phyloP scores from a whole-genome alignment of 2,888 invertebrate species.

The Pogonocherus hispidulus region DNA sequence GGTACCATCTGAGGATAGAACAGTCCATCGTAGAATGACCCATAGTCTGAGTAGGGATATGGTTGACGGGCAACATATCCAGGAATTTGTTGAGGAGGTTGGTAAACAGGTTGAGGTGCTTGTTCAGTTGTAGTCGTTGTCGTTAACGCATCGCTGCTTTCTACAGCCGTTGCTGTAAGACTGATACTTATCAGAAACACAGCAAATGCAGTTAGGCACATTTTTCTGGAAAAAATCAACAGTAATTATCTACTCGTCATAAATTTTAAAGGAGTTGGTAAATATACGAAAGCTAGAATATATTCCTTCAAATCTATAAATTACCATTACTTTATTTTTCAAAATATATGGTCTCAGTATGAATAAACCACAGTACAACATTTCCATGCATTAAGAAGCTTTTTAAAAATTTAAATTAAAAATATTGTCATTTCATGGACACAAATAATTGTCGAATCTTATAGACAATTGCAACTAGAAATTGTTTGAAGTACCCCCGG shows the following conservation, averaged over 20 bases:
- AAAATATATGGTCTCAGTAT: too few species aligned
- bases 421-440: too few species aligned
- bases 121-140: neutral
- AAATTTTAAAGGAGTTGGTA: too few species aligned
- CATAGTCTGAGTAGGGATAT: slow-evolving; percentile 12
- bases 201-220: neutral
- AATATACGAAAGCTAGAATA: too few species aligned
- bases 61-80: slow-evolving; percentile 7
- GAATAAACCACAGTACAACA: too few species aligned
- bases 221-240: slow-evolving; percentile 6
- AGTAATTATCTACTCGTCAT: neutral
- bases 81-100: neutral
- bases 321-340: too few species aligned
- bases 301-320: too few species aligned
- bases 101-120: slow-evolving; percentile 19
- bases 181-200: neutral
- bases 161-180: neutral
- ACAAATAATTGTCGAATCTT: too few species aligned
- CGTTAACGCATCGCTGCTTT: neutral
- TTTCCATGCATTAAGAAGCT: too few species aligned
- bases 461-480: too few species aligned
- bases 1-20: slow-evolving; percentile 4
- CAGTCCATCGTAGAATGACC: slow-evolving; percentile 4
- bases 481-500: too few species aligned
- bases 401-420: too few species aligned